Evolutionary conservation across 2,113 vertebrate species (phyloP).

Genomic region (Willisornis vidua): DNA sequence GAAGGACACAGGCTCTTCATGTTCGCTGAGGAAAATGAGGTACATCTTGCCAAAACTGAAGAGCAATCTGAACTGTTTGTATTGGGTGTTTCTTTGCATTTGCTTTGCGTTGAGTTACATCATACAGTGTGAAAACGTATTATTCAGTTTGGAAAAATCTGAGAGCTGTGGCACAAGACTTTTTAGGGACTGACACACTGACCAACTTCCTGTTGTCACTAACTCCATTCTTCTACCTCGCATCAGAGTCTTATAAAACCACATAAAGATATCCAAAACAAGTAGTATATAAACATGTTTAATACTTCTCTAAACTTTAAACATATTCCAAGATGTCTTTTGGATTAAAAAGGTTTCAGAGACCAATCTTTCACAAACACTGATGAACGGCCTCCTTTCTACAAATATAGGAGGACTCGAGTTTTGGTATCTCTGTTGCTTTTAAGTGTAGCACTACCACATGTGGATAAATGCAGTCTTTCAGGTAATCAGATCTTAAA

Average conservation of each 20-base stretch:
- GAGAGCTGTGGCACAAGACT: not conserved
- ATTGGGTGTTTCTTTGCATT: not conserved
- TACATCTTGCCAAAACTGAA: not conserved
- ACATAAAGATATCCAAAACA: not conserved
- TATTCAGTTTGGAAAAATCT: not conserved
- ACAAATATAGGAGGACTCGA: not conserved
- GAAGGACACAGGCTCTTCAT: not conserved
- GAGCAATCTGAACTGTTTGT: not conserved
- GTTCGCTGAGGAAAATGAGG: not conserved
- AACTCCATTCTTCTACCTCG: not conserved
- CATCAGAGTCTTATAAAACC: not conserved
- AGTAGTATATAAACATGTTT: not conserved
- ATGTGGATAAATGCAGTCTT: not conserved
- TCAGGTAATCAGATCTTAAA: not conserved
- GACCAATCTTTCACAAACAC: not conserved
- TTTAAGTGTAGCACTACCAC: not conserved
- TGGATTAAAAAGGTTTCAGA: not conserved
- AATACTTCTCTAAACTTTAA: not conserved
- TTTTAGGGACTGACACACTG: not conserved
- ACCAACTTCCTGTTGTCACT: not conserved
- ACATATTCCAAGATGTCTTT: not conserved
- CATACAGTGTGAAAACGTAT: rapidly evolving
- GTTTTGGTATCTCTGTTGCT: not conserved
- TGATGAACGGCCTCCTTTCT: not conserved
- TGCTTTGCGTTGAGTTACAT: not conserved